Evolutionary conservation across 2,113 vertebrate genomes (phyloP).

Genomic region (Prunella fulvescens): DNA sequence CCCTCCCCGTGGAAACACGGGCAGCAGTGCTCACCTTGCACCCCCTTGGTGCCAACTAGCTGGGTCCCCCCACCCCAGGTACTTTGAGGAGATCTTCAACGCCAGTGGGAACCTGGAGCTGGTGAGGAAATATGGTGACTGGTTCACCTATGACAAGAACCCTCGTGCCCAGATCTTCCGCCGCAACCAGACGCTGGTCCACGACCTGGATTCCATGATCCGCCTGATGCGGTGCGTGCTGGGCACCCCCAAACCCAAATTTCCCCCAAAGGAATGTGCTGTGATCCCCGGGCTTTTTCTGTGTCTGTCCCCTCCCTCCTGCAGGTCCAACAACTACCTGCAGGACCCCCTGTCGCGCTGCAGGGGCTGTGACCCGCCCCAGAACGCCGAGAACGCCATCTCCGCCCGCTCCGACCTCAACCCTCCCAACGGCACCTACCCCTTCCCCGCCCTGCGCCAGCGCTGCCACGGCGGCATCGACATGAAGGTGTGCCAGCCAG

Average conservation of each 20-base stretch:
- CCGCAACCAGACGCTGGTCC: conserved; percentile 85
- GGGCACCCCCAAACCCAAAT: accelerated
- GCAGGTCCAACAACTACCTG: conserved; percentile 90
- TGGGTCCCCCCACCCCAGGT: conserved; percentile 64
- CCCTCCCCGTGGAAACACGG: accelerated
- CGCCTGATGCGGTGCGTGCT: conserved; percentile 86
- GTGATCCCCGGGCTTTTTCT: accelerated
- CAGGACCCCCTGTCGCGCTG: conserved; percentile 86
- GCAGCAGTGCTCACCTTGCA: not conserved
- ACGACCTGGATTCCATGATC: conserved; percentile 86
- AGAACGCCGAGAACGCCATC: conserved; percentile 88
- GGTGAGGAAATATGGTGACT: conserved; percentile 84
- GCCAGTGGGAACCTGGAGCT: conserved; percentile 81
- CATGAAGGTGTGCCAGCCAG: conserved; percentile 78
- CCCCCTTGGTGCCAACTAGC: not conserved
- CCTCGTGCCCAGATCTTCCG: conserved; percentile 91
- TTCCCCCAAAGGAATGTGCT: accelerated
- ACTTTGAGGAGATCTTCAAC: conserved; percentile 86
- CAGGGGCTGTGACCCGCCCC: conserved; percentile 74
- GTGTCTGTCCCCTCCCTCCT: accelerated
- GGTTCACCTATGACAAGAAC: conserved; percentile 86
- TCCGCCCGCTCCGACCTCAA: conserved; percentile 93
- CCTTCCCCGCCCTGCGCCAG: conserved; percentile 87
- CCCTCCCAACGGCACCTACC: conserved; percentile 88
- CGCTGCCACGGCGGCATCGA: conserved; percentile 90